Percentiles rank a stretch among this genome's conserved stretches.
These are phyloP conservation scores for Streptopelia turtur DNA, from an alignment of 2,797 vertebrate species.

Conservation along the genomic window DNA sequence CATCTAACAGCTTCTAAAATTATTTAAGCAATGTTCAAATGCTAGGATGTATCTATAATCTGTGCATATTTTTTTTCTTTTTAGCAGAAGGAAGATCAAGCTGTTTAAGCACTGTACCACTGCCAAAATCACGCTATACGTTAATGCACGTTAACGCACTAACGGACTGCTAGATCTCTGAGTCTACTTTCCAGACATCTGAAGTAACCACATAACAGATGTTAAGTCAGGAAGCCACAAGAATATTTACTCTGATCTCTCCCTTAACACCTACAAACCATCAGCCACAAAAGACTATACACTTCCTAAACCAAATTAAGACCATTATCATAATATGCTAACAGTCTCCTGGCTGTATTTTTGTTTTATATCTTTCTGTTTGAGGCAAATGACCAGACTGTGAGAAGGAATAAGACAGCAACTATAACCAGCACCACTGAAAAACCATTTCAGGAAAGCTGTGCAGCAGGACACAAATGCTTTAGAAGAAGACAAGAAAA, in stretches of 20 bases:
- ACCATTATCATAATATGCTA: constrained; percentile 4
- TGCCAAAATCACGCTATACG: not conserved
- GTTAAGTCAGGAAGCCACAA: constrained; percentile 4
- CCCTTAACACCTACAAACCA: constrained; percentile 38
- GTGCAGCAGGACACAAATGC: not conserved
- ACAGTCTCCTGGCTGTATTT: not conserved
- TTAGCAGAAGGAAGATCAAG: not conserved
- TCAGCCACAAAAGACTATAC: not conserved
- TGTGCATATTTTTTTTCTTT: not conserved
- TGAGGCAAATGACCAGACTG: not conserved
- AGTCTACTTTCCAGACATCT: not conserved
- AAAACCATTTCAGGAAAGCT: not conserved
- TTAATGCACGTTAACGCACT: not conserved
- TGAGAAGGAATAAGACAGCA: not conserved
- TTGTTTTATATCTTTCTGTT: not conserved
- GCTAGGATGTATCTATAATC: not conserved
- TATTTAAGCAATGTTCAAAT: not conserved
- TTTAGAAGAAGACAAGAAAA: not conserved
- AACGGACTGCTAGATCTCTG: not conserved
- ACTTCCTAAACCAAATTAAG: constrained; percentile 10
- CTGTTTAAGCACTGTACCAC: not conserved
- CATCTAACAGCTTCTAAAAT: not conserved
- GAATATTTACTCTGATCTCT: constrained; percentile 28
- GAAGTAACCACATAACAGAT: constrained; percentile 29
- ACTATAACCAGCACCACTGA: not conserved